Conservation (phyloP, 2,113 vertebrate species). For the Pygoscelis antarcticus region DNA sequence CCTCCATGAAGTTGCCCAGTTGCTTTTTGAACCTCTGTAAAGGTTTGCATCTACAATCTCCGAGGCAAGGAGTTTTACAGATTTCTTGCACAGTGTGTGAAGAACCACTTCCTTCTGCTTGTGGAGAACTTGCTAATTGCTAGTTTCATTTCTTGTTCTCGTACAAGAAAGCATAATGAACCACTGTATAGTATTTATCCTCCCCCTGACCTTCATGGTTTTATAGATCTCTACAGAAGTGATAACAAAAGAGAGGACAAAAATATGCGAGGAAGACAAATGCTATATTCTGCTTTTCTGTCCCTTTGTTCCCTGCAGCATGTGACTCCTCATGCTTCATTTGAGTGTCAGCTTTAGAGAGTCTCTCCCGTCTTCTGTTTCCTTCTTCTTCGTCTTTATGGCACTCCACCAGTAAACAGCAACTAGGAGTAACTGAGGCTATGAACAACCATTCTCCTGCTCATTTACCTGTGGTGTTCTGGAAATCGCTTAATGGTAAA, state of each 20-base stretch:
- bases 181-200: not conserved
- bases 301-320: not conserved
- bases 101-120: not conserved
- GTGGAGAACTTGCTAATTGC: not conserved
- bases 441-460: not conserved
- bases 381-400: not conserved
- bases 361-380: not conserved
- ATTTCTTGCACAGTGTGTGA: not conserved
- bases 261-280: not conserved
- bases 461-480: slow-evolving; percentile 6
- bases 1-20: not conserved
- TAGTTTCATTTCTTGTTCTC: not conserved
- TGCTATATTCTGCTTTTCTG: not conserved
- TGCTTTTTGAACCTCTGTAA: not conserved
- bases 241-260: not conserved
- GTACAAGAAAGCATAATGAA: not conserved
- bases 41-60: not conserved
- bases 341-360: not conserved
- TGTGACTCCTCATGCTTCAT: not conserved
- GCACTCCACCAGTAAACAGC: not conserved
- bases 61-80: not conserved
- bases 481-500: not conserved
- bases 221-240: not conserved
- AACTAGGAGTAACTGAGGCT: not conserved
- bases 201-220: not conserved